These are phyloP conservation scores for Drosophila baimaii DNA, from an alignment of 1,140 invertebrate species.

Conservation along the genomic window DNA sequence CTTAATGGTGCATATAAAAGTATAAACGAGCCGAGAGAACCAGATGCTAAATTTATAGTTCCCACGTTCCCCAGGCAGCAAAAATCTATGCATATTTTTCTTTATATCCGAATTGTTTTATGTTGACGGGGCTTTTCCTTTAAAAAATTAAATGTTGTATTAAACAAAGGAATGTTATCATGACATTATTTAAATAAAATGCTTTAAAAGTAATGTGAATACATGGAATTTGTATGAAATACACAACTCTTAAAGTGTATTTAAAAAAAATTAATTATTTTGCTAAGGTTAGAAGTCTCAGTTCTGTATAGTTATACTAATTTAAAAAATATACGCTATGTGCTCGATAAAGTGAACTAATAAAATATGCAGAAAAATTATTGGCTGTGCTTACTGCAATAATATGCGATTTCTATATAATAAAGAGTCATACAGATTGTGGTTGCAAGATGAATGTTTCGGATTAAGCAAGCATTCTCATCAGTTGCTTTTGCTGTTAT, in stretches of 20 bases:
- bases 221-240: not conserved
- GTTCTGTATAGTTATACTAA: not conserved
- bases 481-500: not conserved
- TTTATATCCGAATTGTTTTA: constrained; percentile 1
- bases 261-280: not conserved
- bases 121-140: not conserved
- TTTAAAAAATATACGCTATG: not conserved
- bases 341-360: not conserved
- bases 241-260: not conserved
- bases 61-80: constrained; percentile 1
- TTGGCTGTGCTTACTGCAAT: too few relatives aligned
- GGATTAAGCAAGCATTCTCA: too few relatives aligned
- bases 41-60: constrained; percentile 24
- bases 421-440: not conserved
- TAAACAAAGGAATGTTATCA: not conserved
- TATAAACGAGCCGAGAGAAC: constrained; percentile 8
- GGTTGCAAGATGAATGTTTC: not conserved
- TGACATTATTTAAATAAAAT: not conserved
- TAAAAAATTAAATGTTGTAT: not conserved
- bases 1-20: constrained; percentile 23
- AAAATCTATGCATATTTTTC: not conserved
- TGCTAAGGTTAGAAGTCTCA: not conserved
- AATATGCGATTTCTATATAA: too few relatives aligned
- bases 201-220: not conserved
- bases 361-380: not conserved